These are phyloP conservation scores for Neogobius melanostomus DNA, from an alignment of 2,113 vertebrate genomes.

Conservation along the genomic window DNA sequence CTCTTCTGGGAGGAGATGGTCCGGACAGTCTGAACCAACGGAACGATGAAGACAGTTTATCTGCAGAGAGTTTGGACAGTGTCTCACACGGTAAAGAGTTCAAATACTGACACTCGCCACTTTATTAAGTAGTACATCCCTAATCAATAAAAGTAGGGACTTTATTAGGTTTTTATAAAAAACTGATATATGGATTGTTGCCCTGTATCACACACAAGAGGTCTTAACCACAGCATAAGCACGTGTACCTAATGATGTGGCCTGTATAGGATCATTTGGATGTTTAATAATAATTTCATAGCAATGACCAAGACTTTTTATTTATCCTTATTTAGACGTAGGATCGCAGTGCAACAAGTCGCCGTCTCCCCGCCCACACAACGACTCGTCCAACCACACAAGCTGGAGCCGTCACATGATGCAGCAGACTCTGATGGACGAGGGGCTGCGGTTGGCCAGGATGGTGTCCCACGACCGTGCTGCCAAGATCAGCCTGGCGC, in stretches of 20 bases:
- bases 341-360: conserved; percentile 77
- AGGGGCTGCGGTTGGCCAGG: conserved; percentile 93
- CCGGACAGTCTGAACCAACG: conserved; percentile 69
- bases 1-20: conserved; percentile 58
- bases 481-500: conserved; percentile 84
- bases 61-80: conserved; percentile 88
- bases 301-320: conserved; percentile 45
- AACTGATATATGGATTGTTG: too few relatives aligned
- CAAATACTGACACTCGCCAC: not conserved
- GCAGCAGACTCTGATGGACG: conserved; percentile 96
- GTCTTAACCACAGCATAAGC: not conserved
- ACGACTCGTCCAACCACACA: conserved; percentile 82
- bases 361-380: conserved; percentile 77
- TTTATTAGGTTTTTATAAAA: too few relatives aligned
- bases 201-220: too few relatives aligned
- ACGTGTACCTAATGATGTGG: not conserved
- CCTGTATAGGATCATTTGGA: too few relatives aligned
- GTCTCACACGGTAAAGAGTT: conserved; percentile 81
- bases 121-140: not conserved
- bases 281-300: not conserved
- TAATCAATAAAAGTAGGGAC: too few relatives aligned
- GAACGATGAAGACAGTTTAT: conserved; percentile 87
- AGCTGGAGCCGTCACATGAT: conserved; percentile 94
- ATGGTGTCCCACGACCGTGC: conserved; percentile 89
- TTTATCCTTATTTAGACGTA: conserved; percentile 68